Evolutionary conservation across 1,140 invertebrate species (phyloP).

Genomic region (Caenorhabditis elegans): DNA sequence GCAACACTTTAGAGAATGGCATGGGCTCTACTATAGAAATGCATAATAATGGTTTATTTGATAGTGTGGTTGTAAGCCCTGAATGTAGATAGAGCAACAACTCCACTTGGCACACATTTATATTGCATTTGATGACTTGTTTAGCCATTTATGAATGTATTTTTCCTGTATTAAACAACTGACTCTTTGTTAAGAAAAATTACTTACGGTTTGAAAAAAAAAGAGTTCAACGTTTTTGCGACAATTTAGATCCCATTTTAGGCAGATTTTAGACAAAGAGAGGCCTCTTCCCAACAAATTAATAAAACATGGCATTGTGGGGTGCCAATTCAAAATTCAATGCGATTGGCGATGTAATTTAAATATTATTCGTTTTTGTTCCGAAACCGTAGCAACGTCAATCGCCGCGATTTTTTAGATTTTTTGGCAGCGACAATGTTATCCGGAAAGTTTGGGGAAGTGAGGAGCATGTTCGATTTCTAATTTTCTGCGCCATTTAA

Average conservation of each 20-base stretch:
- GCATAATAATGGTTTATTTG: constrained; percentile 33
- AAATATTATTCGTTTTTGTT: constrained; percentile 8
- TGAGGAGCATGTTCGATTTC: neutral
- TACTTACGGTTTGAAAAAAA: neutral
- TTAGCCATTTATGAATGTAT: constrained; percentile 33
- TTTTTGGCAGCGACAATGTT: too few species aligned
- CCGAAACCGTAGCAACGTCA: neutral
- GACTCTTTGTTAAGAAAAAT: too few species aligned
- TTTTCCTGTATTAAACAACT: neutral
- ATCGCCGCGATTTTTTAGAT: neutral
- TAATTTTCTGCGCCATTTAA: constrained; percentile 3
- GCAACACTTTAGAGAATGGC: constrained; percentile 3
- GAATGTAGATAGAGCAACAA: neutral
- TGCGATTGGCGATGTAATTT: neutral
- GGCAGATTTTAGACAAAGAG: too few species aligned
- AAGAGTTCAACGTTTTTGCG: neutral
- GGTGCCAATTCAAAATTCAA: neutral
- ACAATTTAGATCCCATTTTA: neutral
- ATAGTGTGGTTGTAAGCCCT: constrained; percentile 17
- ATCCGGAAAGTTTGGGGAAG: neutral
- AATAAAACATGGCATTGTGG: neutral
- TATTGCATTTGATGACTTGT: constrained; percentile 33
- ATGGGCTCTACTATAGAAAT: constrained; percentile 29
- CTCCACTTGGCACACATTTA: constrained; percentile 10
- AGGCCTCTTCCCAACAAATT: neutral